Percentiles rank a stretch among this genome's conserved stretches.
phyloP scores from a whole-genome alignment of 2,797 vertebrate species.

The Ptychobarbus kaznakovi region DNA sequence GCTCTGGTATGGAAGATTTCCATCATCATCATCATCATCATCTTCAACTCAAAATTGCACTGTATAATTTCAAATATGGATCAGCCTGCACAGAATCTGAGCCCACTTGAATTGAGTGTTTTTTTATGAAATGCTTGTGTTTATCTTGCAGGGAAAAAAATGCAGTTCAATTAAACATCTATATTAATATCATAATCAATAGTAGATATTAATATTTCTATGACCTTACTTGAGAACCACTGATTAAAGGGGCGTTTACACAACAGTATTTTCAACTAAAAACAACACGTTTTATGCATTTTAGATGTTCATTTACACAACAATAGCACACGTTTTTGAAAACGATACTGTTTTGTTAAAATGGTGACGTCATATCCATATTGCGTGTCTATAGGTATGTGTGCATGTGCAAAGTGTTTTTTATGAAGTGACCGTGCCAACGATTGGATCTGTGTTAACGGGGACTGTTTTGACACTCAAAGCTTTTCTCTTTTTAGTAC shows the following conservation, averaged over 20 bases:
- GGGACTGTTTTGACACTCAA: no score
- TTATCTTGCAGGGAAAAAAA: neutral
- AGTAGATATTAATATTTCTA: neutral
- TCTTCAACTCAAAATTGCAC: neutral
- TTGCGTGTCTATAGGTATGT: neutral
- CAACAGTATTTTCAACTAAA: no score
- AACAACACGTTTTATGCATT: no score
- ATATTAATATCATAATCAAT: neutral
- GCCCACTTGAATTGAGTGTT: neutral
- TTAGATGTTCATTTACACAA: neutral
- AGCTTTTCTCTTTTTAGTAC: no score
- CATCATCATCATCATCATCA: neutral
- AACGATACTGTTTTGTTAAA: neutral
- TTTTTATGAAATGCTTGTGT: neutral
- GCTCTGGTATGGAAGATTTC: constrained; percentile 84
- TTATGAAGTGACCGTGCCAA: neutral
- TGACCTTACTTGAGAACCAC: neutral
- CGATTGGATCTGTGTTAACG: no score
- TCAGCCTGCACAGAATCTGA: neutral
- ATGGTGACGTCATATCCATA: neutral
- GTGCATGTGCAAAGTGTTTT: neutral
- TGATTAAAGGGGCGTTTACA: neutral
- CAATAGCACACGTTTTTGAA: neutral
- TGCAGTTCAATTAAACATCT: neutral
- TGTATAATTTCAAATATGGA: neutral